Evolutionary conservation across 2,113 vertebrate genomes (phyloP).

Genomic region (Perognathus longimembris): DNA sequence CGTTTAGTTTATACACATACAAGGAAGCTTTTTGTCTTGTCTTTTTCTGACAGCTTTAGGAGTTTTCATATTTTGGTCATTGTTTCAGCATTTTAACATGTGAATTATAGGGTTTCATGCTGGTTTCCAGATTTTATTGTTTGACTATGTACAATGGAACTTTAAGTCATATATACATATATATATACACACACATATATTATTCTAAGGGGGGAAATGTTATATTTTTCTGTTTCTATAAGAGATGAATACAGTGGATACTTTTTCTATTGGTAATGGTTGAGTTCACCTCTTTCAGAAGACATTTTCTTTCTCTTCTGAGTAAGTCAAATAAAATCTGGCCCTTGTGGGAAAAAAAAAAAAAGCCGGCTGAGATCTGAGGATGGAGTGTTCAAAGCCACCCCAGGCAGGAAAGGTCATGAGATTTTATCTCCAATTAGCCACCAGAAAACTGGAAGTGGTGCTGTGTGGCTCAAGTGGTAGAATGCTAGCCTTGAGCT

Average conservation of each 20-base stretch:
- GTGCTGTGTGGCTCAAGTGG: no score
- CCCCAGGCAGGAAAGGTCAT: no score
- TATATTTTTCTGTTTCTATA: slow-evolving; percentile 88
- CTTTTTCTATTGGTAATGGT: slow-evolving; percentile 86
- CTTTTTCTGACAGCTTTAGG: slow-evolving; percentile 86
- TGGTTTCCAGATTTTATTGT: slow-evolving; percentile 87
- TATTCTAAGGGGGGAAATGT: slow-evolving; percentile 84
- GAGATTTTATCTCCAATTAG: no score
- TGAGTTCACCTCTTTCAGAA: slow-evolving; percentile 84
- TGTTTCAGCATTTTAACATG: slow-evolving; percentile 86
- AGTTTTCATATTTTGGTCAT: slow-evolving; percentile 87
- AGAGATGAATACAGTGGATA: slow-evolving; percentile 85
- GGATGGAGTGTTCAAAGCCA: no score
- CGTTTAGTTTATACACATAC: slow-evolving; percentile 86
- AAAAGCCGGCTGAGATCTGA: no score
- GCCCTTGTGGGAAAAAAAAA: no score
- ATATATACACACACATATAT: slow-evolving; percentile 70
- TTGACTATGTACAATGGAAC: slow-evolving; percentile 84
- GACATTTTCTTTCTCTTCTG: slow-evolving; percentile 85
- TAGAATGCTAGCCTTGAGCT: no score
- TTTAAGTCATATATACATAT: slow-evolving; percentile 84
- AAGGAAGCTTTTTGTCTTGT: slow-evolving; percentile 85
- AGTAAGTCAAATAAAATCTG: slow-evolving; percentile 85
- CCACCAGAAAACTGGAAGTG: no score
- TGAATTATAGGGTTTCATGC: slow-evolving; percentile 87